A percentile compares a stretch with the other conserved stretches of the same genome.
Evolutionary conservation across 2,888 invertebrate species (phyloP).

Genomic region (Sinelater perroti): DNA sequence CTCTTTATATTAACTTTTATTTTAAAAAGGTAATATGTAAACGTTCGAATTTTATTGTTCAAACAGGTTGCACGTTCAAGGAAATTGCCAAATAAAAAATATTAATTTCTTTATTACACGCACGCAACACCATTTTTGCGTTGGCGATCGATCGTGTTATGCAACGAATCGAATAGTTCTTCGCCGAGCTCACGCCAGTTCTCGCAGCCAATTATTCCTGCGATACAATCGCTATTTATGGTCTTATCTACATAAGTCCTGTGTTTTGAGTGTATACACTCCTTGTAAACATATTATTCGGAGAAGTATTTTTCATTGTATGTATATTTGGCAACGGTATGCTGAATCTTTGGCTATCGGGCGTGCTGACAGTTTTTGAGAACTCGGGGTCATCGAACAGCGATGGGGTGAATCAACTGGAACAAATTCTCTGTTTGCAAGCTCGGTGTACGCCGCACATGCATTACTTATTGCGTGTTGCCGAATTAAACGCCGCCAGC

Average conservation of each 20-base stretch:
- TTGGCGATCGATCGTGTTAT: no score
- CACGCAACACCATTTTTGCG: no score
- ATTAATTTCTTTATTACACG: no score
- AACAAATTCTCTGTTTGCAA: constrained; percentile 6
- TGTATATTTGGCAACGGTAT: constrained; percentile 25
- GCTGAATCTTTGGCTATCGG: constrained; percentile 18
- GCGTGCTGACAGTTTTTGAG: constrained; percentile 26
- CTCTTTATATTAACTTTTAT: no score
- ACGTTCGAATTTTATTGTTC: no score
- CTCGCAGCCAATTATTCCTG: no score
- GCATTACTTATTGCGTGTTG: constrained; percentile 8
- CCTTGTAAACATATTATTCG: constrained; percentile 12
- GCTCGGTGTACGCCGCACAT: constrained; percentile 12
- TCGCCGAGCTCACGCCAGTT: no score
- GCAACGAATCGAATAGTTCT: no score
- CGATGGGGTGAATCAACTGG: constrained; percentile 17
- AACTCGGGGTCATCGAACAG: constrained; percentile 20
- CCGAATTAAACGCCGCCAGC: constrained; percentile 10
- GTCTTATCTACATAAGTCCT: neutral
- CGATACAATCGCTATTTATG: neutral
- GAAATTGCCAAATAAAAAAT: no score
- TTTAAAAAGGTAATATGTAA: no score
- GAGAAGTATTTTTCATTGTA: constrained; percentile 22
- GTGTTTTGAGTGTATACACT: constrained; percentile 2
- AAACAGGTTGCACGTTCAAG: no score